Evolutionary conservation across 1,140 invertebrate genomes (phyloP).

Genomic region (Caenorhabditis brenneri): DNA sequence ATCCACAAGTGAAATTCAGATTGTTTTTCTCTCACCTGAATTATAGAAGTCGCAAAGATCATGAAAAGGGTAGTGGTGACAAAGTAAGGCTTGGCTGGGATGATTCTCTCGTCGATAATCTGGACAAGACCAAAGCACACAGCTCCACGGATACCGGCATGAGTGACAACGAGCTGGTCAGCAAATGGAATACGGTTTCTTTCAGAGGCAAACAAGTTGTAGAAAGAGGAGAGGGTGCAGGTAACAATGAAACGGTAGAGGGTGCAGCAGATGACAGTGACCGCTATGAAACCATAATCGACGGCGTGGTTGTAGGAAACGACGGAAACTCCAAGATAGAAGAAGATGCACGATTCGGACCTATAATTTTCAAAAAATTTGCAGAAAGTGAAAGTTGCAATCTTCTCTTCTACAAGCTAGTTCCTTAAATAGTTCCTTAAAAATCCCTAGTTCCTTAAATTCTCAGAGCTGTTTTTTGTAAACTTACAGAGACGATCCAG

Average conservation of each 20-base stretch:
- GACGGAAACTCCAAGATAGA: slow-evolving; percentile 89
- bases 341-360: slow-evolving; percentile 97
- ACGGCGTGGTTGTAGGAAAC: slow-evolving; percentile 68
- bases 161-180: slow-evolving; percentile 98
- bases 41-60: slow-evolving; percentile 97
- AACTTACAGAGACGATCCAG: slow-evolving; percentile 33
- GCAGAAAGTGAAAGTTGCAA: too few species aligned
- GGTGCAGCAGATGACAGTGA: slow-evolving; percentile 52
- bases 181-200: slow-evolving; percentile 80
- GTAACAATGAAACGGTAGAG: slow-evolving; percentile 70
- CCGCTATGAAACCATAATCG: slow-evolving; percentile 46
- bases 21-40: slow-evolving; percentile 75
- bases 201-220: slow-evolving; percentile 55
- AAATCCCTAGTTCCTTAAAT: too few species aligned
- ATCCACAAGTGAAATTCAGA: not conserved
- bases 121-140: slow-evolving; percentile 80
- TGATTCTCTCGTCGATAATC: slow-evolving; percentile 45
- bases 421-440: too few species aligned
- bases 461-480: too few species aligned
- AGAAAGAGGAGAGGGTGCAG: slow-evolving; percentile 6
- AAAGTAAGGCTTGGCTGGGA: slow-evolving; percentile 78
- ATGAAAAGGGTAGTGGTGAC: slow-evolving; percentile 95
- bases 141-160: slow-evolving; percentile 91
- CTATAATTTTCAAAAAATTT: too few species aligned
- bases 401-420: too few species aligned